Evolutionary conservation across 1,140 invertebrate genomes (phyloP), one percentile per base, ranked within the genome.

Genomic region (Heliconius himera): DNA sequence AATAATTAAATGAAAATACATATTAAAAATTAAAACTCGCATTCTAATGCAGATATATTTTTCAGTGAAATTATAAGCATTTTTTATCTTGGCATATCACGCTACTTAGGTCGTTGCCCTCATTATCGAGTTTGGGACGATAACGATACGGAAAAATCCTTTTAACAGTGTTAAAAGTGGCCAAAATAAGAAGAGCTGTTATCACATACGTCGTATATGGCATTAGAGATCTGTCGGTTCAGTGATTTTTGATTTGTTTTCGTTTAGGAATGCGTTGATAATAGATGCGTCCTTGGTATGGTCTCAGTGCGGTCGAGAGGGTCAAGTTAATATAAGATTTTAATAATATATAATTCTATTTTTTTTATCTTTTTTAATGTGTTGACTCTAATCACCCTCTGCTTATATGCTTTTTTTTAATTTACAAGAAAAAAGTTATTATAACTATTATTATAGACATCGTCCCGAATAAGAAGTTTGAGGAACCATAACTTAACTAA

Each of bases 121-220:
- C 87, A 88, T 90, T 93, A 94, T 94, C 91, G 81, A 80, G 82
- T 87, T 88, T 82, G 79, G 87, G 81, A 84, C 85, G 92, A 93
- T 94, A 91, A 89, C 86, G 85, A 88, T 86, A 92, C 89, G 91
- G 90, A 93, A 94, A 93, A 92, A 92, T 86, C 88, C 88, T 88
- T 90, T 90, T 83, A 82, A 82, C 77, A 80, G 76, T 88, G 89
- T 92, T 92, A 89, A 89, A 85, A 72, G 76, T 74, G 78, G 84
- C 89, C 81, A 86, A 88, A 83, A 77, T 85, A 75, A 81, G 22
- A 70, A 83, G 87, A 86, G 54, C 86, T 81, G 73, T 76, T 33
- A 22, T 70, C 54, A 20, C 66, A 38, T 71, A 80, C 46, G 33
- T 38, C 49, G n/a, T 8, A 9, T 20, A 2, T 66, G 11, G 51